These are phyloP conservation scores for Cheiracanthium punctorium DNA, from an alignment of 2,888 invertebrate genomes.

Conservation along the genomic window DNA sequence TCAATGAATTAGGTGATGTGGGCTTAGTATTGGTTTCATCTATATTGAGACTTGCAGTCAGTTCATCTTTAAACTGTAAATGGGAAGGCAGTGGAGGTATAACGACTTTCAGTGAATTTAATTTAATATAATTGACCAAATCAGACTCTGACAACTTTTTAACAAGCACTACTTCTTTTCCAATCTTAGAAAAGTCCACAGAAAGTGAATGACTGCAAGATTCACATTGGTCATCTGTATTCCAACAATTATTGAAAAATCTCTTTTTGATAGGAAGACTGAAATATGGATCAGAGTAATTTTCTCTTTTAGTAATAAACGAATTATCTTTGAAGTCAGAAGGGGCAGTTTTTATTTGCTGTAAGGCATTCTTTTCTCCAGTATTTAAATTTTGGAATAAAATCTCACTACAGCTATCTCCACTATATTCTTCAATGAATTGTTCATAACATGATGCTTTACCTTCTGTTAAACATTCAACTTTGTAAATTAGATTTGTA, in stretches of 20 bases:
- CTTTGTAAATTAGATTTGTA: constrained; percentile 1
- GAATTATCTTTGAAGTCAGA: not conserved
- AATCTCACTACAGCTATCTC: not conserved
- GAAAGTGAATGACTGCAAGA: not conserved
- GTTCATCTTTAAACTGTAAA: not conserved
- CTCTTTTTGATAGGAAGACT: constrained; percentile 4
- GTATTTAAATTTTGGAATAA: not conserved
- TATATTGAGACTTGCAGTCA: not conserved
- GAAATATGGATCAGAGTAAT: not conserved
- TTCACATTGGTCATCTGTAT: not conserved
- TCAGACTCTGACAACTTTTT: constrained; percentile 28
- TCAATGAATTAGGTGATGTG: not conserved
- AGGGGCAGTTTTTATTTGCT: not conserved
- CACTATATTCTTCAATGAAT: not conserved
- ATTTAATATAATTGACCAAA: not conserved
- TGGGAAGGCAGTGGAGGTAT: not conserved
- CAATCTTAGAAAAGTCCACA: constrained; percentile 38
- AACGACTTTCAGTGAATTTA: not conserved
- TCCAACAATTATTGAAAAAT: not conserved
- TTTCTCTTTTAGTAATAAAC: not conserved
- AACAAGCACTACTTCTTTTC: constrained; percentile 32
- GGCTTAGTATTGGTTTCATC: not conserved
- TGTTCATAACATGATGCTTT: not conserved
- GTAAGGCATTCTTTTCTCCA: not conserved
- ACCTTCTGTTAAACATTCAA: not conserved